Evolutionary conservation across 2,888 invertebrate genomes (phyloP).

Genomic region (Brenthis ino): DNA sequence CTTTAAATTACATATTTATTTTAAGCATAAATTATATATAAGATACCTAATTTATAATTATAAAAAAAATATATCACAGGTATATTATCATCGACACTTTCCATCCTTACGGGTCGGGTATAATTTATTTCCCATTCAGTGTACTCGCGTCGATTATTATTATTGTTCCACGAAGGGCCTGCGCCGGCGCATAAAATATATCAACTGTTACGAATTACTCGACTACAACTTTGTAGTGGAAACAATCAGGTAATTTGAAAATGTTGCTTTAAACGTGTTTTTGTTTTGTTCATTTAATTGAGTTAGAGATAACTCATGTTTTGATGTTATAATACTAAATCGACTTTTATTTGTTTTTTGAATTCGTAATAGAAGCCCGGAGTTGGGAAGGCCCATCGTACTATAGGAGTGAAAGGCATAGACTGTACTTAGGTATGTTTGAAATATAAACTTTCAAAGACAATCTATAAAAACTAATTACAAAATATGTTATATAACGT

Average conservation of each 20-base stretch:
- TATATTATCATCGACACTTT: slow-evolving; percentile 29
- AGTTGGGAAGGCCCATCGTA: no score
- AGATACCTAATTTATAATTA: no score
- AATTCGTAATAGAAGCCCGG: no score
- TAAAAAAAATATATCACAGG: no score
- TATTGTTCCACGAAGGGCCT: slow-evolving; percentile 67
- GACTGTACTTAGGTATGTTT: no score
- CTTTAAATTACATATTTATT: no score
- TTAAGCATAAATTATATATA: no score
- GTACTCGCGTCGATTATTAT: slow-evolving; percentile 70
- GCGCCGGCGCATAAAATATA: slow-evolving; percentile 54
- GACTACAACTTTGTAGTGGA: slow-evolving; percentile 29
- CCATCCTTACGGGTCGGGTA: slow-evolving; percentile 53
- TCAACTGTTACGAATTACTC: slow-evolving; percentile 45
- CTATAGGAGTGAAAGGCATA: no score
- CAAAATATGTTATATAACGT: not conserved
- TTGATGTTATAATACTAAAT: no score
- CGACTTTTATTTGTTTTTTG: no score
- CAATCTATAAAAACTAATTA: not conserved
- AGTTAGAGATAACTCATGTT: no score
- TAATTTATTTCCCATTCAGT: slow-evolving; percentile 79
- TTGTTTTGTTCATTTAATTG: not conserved
- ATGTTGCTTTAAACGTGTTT: slow-evolving; percentile 13
- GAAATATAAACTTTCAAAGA: not conserved
- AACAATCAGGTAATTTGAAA: slow-evolving; percentile 22